These are phyloP conservation scores for Esox niger DNA, from an alignment of 2,113 vertebrate species.

Conservation along the genomic window DNA sequence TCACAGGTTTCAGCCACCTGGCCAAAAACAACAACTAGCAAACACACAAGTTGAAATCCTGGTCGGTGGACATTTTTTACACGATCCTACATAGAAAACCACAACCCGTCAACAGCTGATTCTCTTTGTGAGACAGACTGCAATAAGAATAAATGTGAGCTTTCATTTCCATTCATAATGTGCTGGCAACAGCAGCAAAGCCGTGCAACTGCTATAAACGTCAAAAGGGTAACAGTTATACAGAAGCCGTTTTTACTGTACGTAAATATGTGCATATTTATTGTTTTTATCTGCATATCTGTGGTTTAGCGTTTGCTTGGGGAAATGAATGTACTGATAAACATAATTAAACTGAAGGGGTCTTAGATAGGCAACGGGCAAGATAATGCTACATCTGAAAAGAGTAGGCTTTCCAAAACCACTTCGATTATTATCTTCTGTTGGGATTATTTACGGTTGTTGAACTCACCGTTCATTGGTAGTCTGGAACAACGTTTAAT, in stretches of 20 bases:
- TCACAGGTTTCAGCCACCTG: not conserved
- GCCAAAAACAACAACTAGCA: not conserved
- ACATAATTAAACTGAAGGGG: conserved; percentile 8
- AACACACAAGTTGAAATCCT: conserved; percentile 4
- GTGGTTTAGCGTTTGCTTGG: not conserved
- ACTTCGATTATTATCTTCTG: conserved; percentile 16
- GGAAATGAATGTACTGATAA: conserved; percentile 10
- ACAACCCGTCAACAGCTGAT: conserved; percentile 5
- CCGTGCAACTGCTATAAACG: conserved; percentile 3
- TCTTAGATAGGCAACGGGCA: not conserved
- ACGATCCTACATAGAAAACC: not conserved
- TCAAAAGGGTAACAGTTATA: conserved; percentile 5
- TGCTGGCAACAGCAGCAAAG: conserved; percentile 11
- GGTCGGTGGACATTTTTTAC: conserved; percentile 1
- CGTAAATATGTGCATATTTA: conserved; percentile 10
- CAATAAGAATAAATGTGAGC: conserved; percentile 1
- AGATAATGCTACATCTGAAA: not conserved
- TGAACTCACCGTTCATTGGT: conserved; percentile 1
- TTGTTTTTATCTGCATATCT: not conserved
- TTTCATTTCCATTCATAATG: conserved; percentile 2
- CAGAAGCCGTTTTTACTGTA: not conserved
- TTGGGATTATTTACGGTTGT: conserved; percentile 2
- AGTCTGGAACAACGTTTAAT: not conserved
- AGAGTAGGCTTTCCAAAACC: not conserved
- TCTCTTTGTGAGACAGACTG: conserved; percentile 10